Conservation (phyloP, 1,140 invertebrate species). For the Fopius arisanus region DNA sequence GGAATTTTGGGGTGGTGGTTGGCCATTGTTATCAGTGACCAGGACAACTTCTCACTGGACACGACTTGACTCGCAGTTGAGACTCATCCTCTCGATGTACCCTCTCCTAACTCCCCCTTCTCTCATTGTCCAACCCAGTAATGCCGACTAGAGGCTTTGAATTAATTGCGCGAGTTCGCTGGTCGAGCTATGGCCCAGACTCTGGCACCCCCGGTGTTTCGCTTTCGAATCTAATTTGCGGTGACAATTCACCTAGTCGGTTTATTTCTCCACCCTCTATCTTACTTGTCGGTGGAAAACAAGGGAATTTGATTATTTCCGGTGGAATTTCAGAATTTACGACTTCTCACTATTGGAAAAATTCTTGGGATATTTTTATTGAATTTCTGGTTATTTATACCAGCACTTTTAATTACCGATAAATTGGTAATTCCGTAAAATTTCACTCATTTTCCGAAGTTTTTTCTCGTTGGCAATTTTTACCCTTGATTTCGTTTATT, state of each 20-base stretch:
- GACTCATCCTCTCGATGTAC: slow-evolving; percentile 4
- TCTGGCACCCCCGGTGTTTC: background rate
- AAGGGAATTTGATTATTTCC: background rate
- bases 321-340: too few species aligned
- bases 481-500: too few species aligned
- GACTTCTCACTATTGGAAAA: too few species aligned
- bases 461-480: too few species aligned
- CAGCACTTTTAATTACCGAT: too few species aligned
- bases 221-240: slow-evolving; percentile 11
- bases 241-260: background rate
- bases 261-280: background rate
- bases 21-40: slow-evolving; percentile 32
- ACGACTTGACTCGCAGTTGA: slow-evolving; percentile 31
- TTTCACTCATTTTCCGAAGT: too few species aligned
- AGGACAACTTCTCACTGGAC: slow-evolving; percentile 31
- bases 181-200: background rate
- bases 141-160: slow-evolving; percentile 38
- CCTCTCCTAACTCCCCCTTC: too few species aligned
- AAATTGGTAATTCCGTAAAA: too few species aligned
- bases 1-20: background rate
- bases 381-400: too few species aligned
- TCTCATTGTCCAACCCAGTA: slow-evolving; percentile 35
- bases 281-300: background rate
- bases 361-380: too few species aligned
- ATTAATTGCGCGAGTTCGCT: slow-evolving; percentile 41